Conservation (phyloP, 2,797 vertebrate genomes). For the Xenopus petersii region DNA sequence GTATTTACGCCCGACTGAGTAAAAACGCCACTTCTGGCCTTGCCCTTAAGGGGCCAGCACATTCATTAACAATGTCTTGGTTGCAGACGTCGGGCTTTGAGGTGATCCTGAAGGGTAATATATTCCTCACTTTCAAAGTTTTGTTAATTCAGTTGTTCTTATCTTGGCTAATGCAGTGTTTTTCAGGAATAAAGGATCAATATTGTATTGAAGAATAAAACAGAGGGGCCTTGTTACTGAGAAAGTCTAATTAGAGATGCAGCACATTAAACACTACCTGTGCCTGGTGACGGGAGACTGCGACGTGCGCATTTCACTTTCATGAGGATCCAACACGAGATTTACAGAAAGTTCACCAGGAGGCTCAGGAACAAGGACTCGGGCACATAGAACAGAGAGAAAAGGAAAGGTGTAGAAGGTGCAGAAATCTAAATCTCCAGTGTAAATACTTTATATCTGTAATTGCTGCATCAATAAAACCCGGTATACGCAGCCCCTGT, state of each 20-base stretch:
- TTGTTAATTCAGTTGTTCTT: conserved; percentile 12
- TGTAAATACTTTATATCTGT: no score
- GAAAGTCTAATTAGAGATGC: conserved; percentile 39
- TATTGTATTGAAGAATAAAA: conserved; percentile 34
- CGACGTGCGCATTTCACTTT: conserved; percentile 24
- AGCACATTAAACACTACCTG: conserved; percentile 26
- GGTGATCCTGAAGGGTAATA: conserved; percentile 14
- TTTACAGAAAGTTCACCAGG: no score
- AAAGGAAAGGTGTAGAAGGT: no score
- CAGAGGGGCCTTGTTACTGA: conserved; percentile 34
- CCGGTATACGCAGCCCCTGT: no score
- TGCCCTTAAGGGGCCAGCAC: no score
- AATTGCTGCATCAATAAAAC: no score
- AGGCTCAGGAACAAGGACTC: no score
- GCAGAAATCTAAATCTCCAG: no score
- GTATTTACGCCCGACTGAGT: no score
- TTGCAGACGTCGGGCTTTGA: neutral
- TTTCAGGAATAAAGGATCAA: conserved; percentile 43
- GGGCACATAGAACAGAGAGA: no score
- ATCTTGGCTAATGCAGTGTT: conserved; percentile 28
- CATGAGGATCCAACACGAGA: neutral
- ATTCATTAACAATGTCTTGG: no score
- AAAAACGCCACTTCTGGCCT: no score
- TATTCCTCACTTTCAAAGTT: conserved; percentile 1
- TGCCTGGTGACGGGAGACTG: neutral